A percentile compares a stretch with the other conserved stretches of the same genome.
Conservation (phyloP, 2,113 vertebrate species). For the Nothoprocta perdicaria region DNA sequence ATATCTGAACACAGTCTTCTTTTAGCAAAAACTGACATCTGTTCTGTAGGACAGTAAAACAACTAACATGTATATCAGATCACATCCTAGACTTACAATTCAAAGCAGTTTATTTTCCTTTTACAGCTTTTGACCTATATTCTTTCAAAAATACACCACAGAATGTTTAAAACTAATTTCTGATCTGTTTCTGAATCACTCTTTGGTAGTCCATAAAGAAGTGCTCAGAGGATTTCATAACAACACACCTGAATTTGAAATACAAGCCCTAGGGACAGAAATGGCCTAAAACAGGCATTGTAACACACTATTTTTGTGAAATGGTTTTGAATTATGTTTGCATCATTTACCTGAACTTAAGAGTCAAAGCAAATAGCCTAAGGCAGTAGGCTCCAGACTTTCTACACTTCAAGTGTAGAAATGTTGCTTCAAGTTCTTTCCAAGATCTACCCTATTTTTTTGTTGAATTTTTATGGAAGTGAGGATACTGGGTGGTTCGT, state of each 20-base stretch:
- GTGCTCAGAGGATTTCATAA: neutral
- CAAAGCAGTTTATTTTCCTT: constrained; percentile 4
- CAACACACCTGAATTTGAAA: constrained; percentile 43
- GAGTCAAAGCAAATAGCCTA: neutral
- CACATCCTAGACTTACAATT: constrained; percentile 37
- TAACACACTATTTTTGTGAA: neutral
- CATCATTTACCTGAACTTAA: constrained; percentile 20
- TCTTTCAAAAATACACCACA: constrained; percentile 17
- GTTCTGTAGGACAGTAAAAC: neutral
- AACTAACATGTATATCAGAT: neutral
- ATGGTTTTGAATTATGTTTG: constrained; percentile 19
- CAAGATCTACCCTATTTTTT: neutral
- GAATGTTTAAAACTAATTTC: constrained; percentile 5
- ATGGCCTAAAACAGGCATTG: neutral
- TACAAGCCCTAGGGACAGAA: neutral
- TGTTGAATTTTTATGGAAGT: neutral
- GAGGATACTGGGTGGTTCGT: neutral
- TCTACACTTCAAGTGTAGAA: neutral
- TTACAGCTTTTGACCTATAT: constrained; percentile 3
- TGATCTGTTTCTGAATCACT: constrained; percentile 22
- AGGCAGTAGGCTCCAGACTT: neutral
- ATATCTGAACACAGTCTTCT: neutral
- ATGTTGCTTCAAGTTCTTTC: constrained; percentile 9
- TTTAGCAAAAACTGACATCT: neutral
- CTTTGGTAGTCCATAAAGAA: constrained; percentile 10